Evolutionary conservation across 2,113 vertebrate genomes (phyloP), one percentile per base, ranked within the genome.

Genomic region (Potamarius usumacintae): DNA sequence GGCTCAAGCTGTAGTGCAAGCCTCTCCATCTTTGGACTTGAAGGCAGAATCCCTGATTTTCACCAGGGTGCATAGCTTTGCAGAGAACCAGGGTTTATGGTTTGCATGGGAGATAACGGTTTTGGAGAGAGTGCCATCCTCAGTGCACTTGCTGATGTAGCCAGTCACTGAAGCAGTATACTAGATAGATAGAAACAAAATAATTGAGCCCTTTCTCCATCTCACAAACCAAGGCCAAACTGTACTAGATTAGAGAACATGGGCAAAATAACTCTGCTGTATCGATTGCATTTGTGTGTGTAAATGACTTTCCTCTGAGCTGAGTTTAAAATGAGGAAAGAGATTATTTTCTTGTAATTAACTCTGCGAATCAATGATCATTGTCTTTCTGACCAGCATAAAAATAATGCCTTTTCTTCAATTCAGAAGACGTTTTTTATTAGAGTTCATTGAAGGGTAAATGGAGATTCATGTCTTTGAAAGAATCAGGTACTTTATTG

Each of bases 211-310:
- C 65, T 55, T 18, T n/a, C 14, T 83, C 50, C 25, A 17, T 79
- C 50, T 67, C 27, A 55, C 9, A 67, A 65, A 34, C 79, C 62
- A 63, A 81, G 50, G 25, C 77, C 85, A 86, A 12, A 52, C 52
- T 18, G 9, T 7, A 10, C 27, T 71, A 71, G 84, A 88, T 88
- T 88, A 85, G 55, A 48, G 71, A 86, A 82, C 67, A 74, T 65
- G 55, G 55, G 10, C 84, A 63, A 55, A 89, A 89, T 86, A 85
- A 82, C 67, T 85, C 55, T 17, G 57, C n/a, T 25, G 65, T 50
- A 65, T 65, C 12, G 67, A 82, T 55, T 14, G 17, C 12, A 8
- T 84, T 17, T 22, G 50, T 22, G 17, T 53, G 9, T 85, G 30
- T 18, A 34, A 72, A 34, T 74, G 67, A 14, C 8, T 57, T 58